Percentiles rank a stretch among this genome's conserved stretches.
These are phyloP conservation scores for Bombus consobrinus DNA, from an alignment of 1,140 invertebrate species.

Conservation along the genomic window DNA sequence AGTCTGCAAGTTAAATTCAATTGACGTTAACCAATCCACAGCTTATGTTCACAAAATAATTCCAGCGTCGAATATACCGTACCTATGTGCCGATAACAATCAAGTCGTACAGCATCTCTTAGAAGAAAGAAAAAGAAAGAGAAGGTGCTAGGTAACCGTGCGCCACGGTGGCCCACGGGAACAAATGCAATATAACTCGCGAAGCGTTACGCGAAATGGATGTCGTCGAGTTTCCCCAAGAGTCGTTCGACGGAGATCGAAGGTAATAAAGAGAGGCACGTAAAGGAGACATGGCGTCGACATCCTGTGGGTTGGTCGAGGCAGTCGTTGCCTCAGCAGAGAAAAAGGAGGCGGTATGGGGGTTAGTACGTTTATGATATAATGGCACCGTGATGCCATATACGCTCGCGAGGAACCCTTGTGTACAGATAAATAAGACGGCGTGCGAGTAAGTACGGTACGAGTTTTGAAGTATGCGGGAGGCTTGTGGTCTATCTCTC, in stretches of 20 bases:
- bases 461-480: slow-evolving; percentile 53
- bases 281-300: slow-evolving; percentile 69
- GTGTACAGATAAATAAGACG: slow-evolving; percentile 42
- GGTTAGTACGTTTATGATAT: slow-evolving; percentile 72
- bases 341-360: slow-evolving; percentile 68
- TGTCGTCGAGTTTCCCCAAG: slow-evolving; percentile 58
- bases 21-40: neutral
- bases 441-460: neutral
- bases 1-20: neutral
- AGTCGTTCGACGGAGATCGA: slow-evolving; percentile 61
- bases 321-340: slow-evolving; percentile 24
- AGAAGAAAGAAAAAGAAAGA: neutral
- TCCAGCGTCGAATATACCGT: neutral
- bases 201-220: slow-evolving; percentile 61
- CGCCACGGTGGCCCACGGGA: neutral
- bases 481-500: slow-evolving; percentile 49
- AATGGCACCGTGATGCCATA: slow-evolving; percentile 62
- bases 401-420: slow-evolving; percentile 21
- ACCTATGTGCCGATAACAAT: neutral
- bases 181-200: slow-evolving; percentile 45
- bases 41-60: neutral
- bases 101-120: neutral
- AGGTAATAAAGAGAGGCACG: slow-evolving; percentile 67
- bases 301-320: slow-evolving; percentile 59
- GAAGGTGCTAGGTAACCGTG: neutral